Evolutionary conservation across 2,113 vertebrate genomes (phyloP).

Genomic region (Columba janthina): DNA sequence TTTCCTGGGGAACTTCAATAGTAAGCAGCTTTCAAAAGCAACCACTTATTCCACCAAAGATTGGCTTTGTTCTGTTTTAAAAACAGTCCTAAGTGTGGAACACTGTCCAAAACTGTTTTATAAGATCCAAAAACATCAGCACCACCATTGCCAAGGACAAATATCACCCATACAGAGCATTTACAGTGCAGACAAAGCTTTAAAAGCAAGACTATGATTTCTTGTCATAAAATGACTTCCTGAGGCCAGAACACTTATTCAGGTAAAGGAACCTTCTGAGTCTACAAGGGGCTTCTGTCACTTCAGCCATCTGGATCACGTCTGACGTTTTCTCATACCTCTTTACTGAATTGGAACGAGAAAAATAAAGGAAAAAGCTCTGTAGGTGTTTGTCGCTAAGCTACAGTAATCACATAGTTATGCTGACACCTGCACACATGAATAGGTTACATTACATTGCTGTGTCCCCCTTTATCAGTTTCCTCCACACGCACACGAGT

Average conservation of each 20-base stretch:
- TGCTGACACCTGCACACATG: accelerated
- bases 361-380: not conserved
- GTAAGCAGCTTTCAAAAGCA: not conserved
- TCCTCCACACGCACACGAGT: accelerated
- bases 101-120: not conserved
- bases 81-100: not conserved
- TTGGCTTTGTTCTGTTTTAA: not conserved
- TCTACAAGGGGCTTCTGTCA: not conserved
- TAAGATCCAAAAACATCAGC: not conserved
- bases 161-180: accelerated
- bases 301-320: not conserved
- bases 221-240: not conserved
- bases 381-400: not conserved
- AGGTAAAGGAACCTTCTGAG: not conserved
- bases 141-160: not conserved
- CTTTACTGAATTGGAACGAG: not conserved
- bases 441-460: not conserved
- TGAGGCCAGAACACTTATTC: not conserved
- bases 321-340: not conserved
- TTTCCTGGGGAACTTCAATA: not conserved
- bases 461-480: not conserved
- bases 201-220: not conserved
- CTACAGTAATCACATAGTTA: accelerated
- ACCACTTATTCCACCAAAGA: not conserved
- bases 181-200: not conserved